A percentile compares a stretch with the other conserved stretches of the same genome.
These are phyloP conservation scores for Campopleginae sp. DNA, from an alignment of 2,888 invertebrate genomes.

Conservation along the genomic window DNA sequence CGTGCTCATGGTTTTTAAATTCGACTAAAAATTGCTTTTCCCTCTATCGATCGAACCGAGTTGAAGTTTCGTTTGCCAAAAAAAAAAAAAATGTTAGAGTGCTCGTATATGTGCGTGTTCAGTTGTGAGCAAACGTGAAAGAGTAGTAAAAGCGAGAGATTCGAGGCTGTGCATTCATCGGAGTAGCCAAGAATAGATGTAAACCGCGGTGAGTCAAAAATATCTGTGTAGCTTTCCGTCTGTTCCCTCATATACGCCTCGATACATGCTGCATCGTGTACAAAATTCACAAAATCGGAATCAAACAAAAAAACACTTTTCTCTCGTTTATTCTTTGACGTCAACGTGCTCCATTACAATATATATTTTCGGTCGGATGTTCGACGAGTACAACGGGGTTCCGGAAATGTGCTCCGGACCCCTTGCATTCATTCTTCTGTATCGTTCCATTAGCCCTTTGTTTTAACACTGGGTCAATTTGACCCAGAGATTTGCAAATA, in stretches of 20 bases:
- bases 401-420: not conserved
- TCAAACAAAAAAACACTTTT: conserved; percentile 4
- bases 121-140: conserved; percentile 30
- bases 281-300: conserved; percentile 37
- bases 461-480: not conserved
- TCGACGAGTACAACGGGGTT: not conserved
- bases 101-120: conserved; percentile 9
- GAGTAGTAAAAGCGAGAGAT: conserved; percentile 48
- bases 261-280: conserved; percentile 36
- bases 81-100: not conserved
- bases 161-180: conserved; percentile 58
- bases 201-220: conserved; percentile 75
- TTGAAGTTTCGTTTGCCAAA: not conserved
- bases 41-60: not conserved
- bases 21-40: not conserved
- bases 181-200: conserved; percentile 72
- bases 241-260: conserved; percentile 34
- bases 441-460: not conserved
- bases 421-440: not conserved
- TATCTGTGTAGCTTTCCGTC: conserved; percentile 65
- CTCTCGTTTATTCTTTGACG: conserved; percentile 20
- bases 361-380: conserved; percentile 25
- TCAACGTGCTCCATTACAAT: conserved; percentile 19
- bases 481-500: not conserved
- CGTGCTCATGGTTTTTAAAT: not conserved